Evolutionary conservation across 1,140 invertebrate genomes (phyloP).

Genomic region (Aphaenogaster ashmeadi): DNA sequence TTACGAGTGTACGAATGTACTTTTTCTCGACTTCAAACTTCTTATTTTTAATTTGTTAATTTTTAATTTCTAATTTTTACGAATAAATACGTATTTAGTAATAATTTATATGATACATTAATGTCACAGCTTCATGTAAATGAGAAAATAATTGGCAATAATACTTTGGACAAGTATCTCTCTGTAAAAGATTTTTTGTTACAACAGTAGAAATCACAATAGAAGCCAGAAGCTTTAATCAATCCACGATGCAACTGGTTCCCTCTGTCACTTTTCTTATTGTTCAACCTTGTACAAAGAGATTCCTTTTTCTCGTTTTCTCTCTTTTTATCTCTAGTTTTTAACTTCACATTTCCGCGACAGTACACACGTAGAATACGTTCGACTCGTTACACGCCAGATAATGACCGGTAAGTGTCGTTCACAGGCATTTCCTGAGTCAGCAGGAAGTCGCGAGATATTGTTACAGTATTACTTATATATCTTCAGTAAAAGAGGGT

Average conservation of each 20-base stretch:
- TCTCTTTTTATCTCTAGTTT: conserved; percentile 17
- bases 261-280: conserved; percentile 17
- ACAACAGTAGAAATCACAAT: conserved; percentile 35
- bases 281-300: conserved; percentile 41
- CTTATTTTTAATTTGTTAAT: not conserved
- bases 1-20: not conserved
- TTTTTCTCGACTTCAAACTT: not conserved
- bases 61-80: not conserved
- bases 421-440: conserved; percentile 50
- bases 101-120: not conserved
- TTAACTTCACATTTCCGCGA: conserved; percentile 45
- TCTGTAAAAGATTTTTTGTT: not conserved
- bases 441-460: conserved; percentile 57
- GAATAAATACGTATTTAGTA: not conserved
- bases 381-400: conserved; percentile 65
- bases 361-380: conserved; percentile 39
- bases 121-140: not conserved
- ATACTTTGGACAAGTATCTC: not conserved
- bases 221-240: conserved; percentile 33
- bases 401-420: conserved; percentile 66
- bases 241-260: conserved; percentile 51
- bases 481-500: conserved; percentile 17
- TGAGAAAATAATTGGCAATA: conserved; percentile 15
- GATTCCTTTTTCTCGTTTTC: not conserved
- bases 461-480: conserved; percentile 67